Percentiles rank a stretch among this genome's conserved stretches.
These are phyloP conservation scores for Hydropsyche tenuis DNA, from an alignment of 1,140 invertebrate species.

Conservation along the genomic window DNA sequence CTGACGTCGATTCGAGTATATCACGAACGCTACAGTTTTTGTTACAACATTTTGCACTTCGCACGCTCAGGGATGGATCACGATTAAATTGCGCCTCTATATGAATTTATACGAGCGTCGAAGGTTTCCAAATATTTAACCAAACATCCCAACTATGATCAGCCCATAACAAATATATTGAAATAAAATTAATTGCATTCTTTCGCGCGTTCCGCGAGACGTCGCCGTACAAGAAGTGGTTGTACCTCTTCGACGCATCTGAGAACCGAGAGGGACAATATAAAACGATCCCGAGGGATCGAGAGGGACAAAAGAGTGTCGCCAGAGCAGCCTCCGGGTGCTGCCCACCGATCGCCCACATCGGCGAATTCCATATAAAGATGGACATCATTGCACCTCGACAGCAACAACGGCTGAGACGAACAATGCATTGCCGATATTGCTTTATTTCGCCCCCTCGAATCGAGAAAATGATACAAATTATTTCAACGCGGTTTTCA, in stretches of 20 bases:
- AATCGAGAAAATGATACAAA: neutral
- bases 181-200: neutral
- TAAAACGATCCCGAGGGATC: neutral
- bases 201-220: neutral
- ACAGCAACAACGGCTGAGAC: no score
- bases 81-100: neutral
- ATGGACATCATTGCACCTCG: constrained; percentile 24
- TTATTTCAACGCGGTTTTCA: no score
- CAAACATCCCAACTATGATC: neutral
- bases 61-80: constrained; percentile 18
- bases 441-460: neutral
- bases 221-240: neutral
- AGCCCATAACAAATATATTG: neutral
- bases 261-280: neutral
- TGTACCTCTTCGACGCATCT: neutral
- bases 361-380: constrained; percentile 27
- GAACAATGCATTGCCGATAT: constrained; percentile 19
- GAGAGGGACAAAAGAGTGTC: constrained; percentile 10
- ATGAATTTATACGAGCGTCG: no score
- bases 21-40: constrained; percentile 36
- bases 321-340: neutral
- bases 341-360: constrained; percentile 28
- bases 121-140: no score
- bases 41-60: constrained; percentile 44
- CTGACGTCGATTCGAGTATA: constrained; percentile 16